Evolutionary conservation across 1,140 invertebrate genomes (phyloP).

Genomic region (Leptopilina boulardi): DNA sequence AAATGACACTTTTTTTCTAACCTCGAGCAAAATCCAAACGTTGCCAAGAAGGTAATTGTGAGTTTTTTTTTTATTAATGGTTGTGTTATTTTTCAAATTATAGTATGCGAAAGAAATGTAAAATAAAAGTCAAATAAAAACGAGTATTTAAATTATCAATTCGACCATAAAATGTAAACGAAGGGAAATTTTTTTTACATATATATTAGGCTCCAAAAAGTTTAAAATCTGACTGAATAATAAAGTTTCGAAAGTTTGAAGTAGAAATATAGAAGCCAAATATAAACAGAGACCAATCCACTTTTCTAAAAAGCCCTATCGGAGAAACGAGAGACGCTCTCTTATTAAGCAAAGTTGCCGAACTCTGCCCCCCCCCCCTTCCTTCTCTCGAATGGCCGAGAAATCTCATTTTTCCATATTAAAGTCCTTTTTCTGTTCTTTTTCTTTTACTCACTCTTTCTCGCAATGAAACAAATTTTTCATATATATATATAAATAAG

Average conservation of each 20-base stretch:
- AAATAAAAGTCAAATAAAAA: neutral
- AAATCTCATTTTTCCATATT: constrained; percentile 11
- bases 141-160: neutral
- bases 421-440: neutral
- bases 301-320: neutral
- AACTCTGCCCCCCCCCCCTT: neutral
- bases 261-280: neutral
- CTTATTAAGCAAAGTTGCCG: constrained; percentile 1
- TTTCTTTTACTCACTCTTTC: neutral
- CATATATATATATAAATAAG: neutral
- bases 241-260: neutral
- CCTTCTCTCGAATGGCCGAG: neutral
- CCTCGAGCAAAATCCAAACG: neutral
- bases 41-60: neutral
- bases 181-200: neutral
- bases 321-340: neutral
- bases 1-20: constrained; percentile 27
- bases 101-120: neutral
- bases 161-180: neutral
- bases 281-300: constrained; percentile 18
- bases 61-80: neutral
- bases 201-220: neutral
- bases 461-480: neutral
- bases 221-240: neutral
- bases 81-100: neutral